phyloP scores from a whole-genome alignment of 2,797 vertebrate species.

The Mareca strepera region DNA sequence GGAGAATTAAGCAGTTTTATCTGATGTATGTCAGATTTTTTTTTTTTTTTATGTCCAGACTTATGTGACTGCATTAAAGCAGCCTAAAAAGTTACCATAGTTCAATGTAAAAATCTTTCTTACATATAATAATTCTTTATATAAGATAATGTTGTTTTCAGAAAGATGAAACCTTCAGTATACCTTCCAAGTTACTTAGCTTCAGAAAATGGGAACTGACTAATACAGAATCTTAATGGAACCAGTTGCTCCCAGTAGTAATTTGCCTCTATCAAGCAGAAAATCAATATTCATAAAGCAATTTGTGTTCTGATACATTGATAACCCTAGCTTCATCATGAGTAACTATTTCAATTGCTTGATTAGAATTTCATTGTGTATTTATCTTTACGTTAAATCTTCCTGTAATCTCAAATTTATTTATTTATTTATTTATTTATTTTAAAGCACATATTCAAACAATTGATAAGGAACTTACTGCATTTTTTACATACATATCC shows the following conservation, averaged over 20 bases:
- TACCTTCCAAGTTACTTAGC: not conserved
- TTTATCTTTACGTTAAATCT: not conserved
- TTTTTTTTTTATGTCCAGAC: not conserved
- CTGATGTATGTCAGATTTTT: too few relatives aligned
- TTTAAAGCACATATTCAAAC: not conserved
- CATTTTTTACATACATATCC: accelerated
- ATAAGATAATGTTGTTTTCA: not conserved
- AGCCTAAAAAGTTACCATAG: conserved; percentile 30
- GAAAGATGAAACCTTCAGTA: not conserved
- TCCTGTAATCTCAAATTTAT: not conserved
- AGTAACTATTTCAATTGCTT: not conserved
- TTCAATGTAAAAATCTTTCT: conserved; percentile 26
- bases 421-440: not conserved
- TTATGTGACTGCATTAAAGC: not conserved
- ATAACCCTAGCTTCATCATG: not conserved
- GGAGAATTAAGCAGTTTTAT: conserved; percentile 16
- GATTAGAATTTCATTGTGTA: not conserved
- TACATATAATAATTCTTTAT: not conserved
- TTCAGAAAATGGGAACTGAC: not conserved
- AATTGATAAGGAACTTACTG: not conserved
- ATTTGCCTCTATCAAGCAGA: not conserved
- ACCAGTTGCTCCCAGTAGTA: not conserved
- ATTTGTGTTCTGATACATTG: not conserved
- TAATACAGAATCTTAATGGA: not conserved
- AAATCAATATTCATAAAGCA: not conserved